Evolutionary conservation across 2,797 vertebrate species (phyloP), one percentile per base, ranked within the genome.

Genomic region (Adrianichthys oophorus): DNA sequence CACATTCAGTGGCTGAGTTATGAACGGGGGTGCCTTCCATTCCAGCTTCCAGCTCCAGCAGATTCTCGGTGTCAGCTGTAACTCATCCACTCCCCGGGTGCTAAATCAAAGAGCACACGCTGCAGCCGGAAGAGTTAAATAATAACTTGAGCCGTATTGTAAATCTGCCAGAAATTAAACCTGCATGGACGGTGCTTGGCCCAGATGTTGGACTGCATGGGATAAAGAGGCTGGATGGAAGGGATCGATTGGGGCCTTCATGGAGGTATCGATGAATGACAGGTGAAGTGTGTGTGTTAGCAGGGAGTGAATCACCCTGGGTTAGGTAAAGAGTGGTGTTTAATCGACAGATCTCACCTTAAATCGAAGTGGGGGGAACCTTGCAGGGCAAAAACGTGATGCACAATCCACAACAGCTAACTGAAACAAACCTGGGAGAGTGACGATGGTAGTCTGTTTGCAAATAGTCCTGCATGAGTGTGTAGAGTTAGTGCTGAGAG

Each of bases 1-100:
- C 94, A 96, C 91, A 91, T 94, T 95, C 90, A 78, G 89, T 85
- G 5, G 92, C 89, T 96, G 95, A 98, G 93, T 96, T 96, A 96
- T 93, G 93, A 93, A 92, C 83, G 78, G 82, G 19, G 75, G 73
- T 79, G 82, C 86, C 84, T 89, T 85, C 85, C 78, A 84, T 85
- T 87, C 71, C 76, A 85, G 19, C 44, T 37, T 37, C 32, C 10
- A 37, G 87, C 82, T 74, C 67, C 76, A 65, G 76, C 87, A 84
- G 89, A 91, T 90, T 86, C 82, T 89, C 78, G 32, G 72, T 78
- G 82, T 89, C 76, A 85, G 87, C 87, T 87, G 88, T 92, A 92
- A 91, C 82, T 92, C 90, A 91, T 89, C 85, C 76, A 72, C 70
- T 79, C 74, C 72, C 68, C 48, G 59, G 73, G 80, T 56, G 73